phyloP scores from a whole-genome alignment of 2,888 invertebrate genomes.

The Drosophila pegasa region DNA sequence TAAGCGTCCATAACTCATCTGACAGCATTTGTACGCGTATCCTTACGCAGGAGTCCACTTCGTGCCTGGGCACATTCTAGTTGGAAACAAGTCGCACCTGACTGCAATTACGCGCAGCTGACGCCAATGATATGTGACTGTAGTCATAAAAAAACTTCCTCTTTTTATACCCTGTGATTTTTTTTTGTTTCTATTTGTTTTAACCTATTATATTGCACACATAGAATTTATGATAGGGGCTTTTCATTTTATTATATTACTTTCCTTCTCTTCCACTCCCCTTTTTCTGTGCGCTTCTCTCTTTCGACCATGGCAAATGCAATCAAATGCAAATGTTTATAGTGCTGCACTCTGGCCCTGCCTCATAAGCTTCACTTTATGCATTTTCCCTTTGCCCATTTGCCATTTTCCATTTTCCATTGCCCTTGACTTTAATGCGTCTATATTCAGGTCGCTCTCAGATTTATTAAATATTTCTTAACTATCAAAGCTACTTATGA shows the following conservation, averaged over 20 bases:
- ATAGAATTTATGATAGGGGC: constrained; percentile 30
- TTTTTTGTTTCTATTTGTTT: constrained; percentile 9
- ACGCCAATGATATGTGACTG: constrained; percentile 39
- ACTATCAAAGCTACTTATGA: background rate
- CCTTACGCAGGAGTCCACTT: background rate
- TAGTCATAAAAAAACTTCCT: constrained; percentile 18
- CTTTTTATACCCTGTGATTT: constrained; percentile 3
- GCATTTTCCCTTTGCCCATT: constrained; percentile 33
- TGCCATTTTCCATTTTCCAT: constrained; percentile 22
- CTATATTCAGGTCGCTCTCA: constrained; percentile 16
- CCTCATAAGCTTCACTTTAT: constrained; percentile 21
- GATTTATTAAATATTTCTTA: constrained; percentile 17
- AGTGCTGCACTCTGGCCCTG: constrained; percentile 20
- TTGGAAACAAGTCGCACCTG: constrained; percentile 12
- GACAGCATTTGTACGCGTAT: background rate
- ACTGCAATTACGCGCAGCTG: constrained; percentile 37
- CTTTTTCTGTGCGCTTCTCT: background rate
- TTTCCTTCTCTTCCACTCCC: background rate
- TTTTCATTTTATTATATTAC: constrained; percentile 32
- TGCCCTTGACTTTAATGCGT: constrained; percentile 30
- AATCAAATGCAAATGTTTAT: constrained; percentile 48
- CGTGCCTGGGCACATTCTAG: background rate
- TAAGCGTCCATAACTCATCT: background rate
- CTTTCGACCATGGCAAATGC: constrained; percentile 15
- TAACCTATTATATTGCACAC: constrained; percentile 21